phyloP scores from a whole-genome alignment of 2,888 invertebrate genomes.

The Anorthoa munda region DNA sequence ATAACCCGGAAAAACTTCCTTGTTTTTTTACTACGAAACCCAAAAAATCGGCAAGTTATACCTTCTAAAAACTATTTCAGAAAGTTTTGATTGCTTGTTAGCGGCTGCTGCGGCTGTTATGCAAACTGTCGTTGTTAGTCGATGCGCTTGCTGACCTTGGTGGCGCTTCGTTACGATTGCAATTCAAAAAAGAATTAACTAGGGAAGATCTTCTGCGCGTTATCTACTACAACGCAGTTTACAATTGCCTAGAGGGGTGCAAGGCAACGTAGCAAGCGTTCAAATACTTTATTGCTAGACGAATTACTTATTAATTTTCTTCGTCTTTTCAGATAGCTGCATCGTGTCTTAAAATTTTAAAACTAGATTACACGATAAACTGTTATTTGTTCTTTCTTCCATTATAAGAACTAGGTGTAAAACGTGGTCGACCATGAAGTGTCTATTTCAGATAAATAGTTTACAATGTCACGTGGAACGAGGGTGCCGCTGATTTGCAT shows the following conservation, averaged over 20 bases:
- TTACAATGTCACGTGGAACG: neutral
- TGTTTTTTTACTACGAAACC: too few species aligned
- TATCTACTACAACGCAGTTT: neutral
- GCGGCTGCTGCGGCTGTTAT: slow-evolving; percentile 18
- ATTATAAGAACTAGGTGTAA: neutral
- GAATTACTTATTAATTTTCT: neutral
- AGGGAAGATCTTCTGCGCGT: neutral
- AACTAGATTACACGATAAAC: slow-evolving; percentile 18
- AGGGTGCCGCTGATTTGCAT: neutral
- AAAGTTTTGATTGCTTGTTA: slow-evolving; percentile 40
- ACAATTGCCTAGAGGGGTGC: neutral
- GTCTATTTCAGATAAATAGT: slow-evolving; percentile 4
- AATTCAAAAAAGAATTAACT: neutral
- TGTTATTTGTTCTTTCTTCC: slow-evolving; percentile 17
- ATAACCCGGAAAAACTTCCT: neutral
- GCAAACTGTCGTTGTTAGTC: slow-evolving; percentile 23
- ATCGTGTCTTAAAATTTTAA: slow-evolving; percentile 1
- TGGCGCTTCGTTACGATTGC: neutral
- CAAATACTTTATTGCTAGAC: slow-evolving; percentile 1
- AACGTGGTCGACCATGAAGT: neutral
- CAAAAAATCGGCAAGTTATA: neutral
- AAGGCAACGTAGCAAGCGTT: slow-evolving; percentile 9
- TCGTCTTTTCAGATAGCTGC: slow-evolving; percentile 8
- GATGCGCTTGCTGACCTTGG: neutral
- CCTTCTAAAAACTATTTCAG: neutral